Evolutionary conservation across 92 coral and sea anemone species (phyloP).

Genomic region (Bergia sp.): DNA sequence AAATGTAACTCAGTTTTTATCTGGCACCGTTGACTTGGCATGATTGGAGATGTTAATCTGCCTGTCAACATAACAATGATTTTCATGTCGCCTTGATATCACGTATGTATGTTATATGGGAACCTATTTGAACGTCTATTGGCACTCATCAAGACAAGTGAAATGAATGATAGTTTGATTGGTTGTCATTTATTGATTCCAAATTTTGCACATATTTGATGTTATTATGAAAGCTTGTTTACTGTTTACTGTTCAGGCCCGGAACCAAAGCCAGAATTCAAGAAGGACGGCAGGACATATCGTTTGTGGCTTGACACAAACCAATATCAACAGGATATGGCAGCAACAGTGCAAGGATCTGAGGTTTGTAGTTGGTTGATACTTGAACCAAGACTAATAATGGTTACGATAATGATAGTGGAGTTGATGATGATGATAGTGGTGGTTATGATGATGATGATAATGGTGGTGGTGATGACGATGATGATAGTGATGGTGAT

Average conservation of each 20-base stretch:
- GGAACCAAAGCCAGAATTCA: slow-evolving; percentile 96
- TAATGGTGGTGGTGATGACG: too few relatives aligned
- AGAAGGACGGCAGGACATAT: slow-evolving; percentile 88
- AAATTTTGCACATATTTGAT: background rate
- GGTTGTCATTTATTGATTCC: background rate
- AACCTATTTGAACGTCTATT: too few relatives aligned
- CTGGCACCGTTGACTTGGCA: too few relatives aligned
- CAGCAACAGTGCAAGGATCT: slow-evolving; percentile 94
- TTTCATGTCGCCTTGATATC: too few relatives aligned
- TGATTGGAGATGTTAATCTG: too few relatives aligned
- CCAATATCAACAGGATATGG: slow-evolving; percentile 99
- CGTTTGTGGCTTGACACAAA: slow-evolving; percentile 97
- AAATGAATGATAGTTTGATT: background rate
- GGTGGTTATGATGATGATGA: too few relatives aligned
- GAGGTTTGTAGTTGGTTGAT: slow-evolving; percentile 64
- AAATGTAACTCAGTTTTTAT: too few relatives aligned
- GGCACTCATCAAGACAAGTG: background rate
- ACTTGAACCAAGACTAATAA: background rate
- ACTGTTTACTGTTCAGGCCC: slow-evolving; percentile 68
- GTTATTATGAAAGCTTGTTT: background rate
- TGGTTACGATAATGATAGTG: background rate
- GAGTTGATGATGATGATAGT: background rate
- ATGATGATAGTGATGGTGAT: too few relatives aligned
- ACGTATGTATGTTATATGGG: too few relatives aligned
- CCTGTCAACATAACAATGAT: too few relatives aligned